These are phyloP conservation scores for Xiphophorus couchianus DNA, from an alignment of 2,113 vertebrate species.

Conservation along the genomic window DNA sequence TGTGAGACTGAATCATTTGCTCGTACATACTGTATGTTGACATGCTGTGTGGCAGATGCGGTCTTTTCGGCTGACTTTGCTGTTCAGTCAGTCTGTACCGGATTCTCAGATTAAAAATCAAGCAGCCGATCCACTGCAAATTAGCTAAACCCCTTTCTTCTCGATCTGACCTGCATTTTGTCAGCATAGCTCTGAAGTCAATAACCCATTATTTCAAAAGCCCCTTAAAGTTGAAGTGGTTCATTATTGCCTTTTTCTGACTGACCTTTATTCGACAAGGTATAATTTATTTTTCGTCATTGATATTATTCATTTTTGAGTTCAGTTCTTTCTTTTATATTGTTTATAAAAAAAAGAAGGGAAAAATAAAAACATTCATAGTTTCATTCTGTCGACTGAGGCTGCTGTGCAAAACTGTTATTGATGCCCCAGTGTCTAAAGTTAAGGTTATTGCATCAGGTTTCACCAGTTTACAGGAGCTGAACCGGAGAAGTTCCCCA, in stretches of 20 bases:
- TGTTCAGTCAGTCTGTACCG: not conserved
- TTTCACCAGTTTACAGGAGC: slow-evolving; percentile 70
- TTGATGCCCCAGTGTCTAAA: slow-evolving; percentile 69
- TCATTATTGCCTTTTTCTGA: not conserved
- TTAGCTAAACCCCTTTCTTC: not conserved
- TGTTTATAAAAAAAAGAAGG: not conserved
- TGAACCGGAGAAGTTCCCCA: slow-evolving; percentile 60
- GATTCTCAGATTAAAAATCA: not conserved
- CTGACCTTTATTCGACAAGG: not conserved
- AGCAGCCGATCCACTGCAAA: not conserved
- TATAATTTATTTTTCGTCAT: slow-evolving; percentile 19
- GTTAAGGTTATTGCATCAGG: slow-evolving; percentile 78
- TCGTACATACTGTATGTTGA: not conserved
- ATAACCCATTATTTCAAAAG: slow-evolving; percentile 10
- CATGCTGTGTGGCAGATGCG: not conserved
- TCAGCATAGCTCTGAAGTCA: not conserved
- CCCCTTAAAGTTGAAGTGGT: not conserved
- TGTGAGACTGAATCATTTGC: not conserved
- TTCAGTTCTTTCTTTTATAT: slow-evolving; percentile 15
- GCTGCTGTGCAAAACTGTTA: slow-evolving; percentile 58
- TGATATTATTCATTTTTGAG: slow-evolving; percentile 13
- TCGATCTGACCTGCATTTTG: not conserved
- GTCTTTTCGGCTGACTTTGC: not conserved
- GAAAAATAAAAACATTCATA: not conserved
- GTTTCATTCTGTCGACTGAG: slow-evolving; percentile 31